phyloP scores from a whole-genome alignment of 2,113 vertebrate species.

The Daphoenositta chrysoptera region DNA sequence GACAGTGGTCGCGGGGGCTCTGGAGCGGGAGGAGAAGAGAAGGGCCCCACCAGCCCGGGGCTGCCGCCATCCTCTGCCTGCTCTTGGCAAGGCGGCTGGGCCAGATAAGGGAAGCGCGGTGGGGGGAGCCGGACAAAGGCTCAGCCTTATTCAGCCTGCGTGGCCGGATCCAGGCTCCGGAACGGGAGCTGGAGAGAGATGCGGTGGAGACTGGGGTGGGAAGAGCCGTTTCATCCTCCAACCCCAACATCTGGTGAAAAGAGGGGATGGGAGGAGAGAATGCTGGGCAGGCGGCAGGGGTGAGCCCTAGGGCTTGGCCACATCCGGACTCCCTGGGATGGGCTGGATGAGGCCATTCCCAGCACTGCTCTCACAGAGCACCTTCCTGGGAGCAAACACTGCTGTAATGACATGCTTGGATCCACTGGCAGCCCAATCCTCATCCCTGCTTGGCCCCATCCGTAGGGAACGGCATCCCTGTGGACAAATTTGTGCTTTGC shows the following conservation, averaged over 20 bases:
- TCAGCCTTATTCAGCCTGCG: not conserved
- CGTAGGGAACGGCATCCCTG: accelerated
- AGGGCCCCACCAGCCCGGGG: not conserved
- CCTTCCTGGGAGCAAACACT: not conserved
- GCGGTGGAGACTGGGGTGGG: not conserved
- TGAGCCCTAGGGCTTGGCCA: not conserved
- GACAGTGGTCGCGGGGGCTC: accelerated
- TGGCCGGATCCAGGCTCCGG: constrained; percentile 15
- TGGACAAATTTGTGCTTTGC: not conserved
- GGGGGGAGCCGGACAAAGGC: constrained; percentile 36
- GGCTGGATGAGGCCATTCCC: not conserved
- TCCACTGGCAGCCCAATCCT: accelerated
- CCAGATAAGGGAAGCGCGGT: constrained; percentile 1
- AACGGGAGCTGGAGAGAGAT: not conserved
- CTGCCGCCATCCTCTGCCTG: not conserved
- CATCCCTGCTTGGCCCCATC: accelerated
- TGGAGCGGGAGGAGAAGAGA: not conserved
- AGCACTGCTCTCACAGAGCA: not conserved
- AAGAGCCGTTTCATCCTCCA: not conserved
- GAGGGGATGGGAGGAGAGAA: not conserved
- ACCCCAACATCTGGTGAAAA: constrained; percentile 36
- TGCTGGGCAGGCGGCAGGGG: not conserved
- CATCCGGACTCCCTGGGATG: not conserved
- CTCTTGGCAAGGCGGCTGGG: constrained; percentile 10
- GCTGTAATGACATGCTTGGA: accelerated